phyloP scores from a whole-genome alignment of 2,888 invertebrate species.

The Vandiemenella viatica region DNA sequence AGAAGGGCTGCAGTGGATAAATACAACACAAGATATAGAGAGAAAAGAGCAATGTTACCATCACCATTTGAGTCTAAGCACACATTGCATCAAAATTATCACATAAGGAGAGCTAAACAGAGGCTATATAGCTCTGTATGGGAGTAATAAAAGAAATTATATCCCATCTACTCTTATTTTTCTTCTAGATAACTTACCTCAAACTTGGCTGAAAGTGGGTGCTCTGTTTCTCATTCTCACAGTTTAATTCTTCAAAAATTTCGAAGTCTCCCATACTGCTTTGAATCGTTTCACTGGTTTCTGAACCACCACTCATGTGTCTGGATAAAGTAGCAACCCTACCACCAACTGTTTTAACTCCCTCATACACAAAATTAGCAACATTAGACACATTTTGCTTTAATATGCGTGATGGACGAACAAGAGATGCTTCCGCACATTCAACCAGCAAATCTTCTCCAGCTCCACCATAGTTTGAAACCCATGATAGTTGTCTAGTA shows the following conservation, averaged over 20 bases:
- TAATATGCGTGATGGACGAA: constrained; percentile 44
- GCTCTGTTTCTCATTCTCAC: constrained; percentile 10
- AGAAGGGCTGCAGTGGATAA: too few relatives aligned
- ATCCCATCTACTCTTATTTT: too few relatives aligned
- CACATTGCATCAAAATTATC: too few relatives aligned
- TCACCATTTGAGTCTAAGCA: too few relatives aligned
- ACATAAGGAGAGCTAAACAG: too few relatives aligned
- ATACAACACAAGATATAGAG: too few relatives aligned
- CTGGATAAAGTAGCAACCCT: constrained; percentile 56
- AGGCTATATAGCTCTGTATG: too few relatives aligned
- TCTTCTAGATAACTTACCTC: background rate
- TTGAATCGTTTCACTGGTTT: constrained; percentile 38
- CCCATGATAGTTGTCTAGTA: constrained; percentile 57
- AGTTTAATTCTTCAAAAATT: constrained; percentile 31
- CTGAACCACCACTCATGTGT: constrained; percentile 59
- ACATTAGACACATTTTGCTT: constrained; percentile 60
- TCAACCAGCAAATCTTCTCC: constrained; percentile 52
- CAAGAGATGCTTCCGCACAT: constrained; percentile 36
- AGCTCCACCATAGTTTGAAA: constrained; percentile 37
- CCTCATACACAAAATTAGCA: constrained; percentile 57
- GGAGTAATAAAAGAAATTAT: too few relatives aligned
- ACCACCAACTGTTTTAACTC: constrained; percentile 58
- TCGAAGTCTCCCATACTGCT: constrained; percentile 23
- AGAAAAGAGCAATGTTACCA: too few relatives aligned
- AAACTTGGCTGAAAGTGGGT: too few relatives aligned